Base-by-base conservation (phyloP, 2,888 invertebrate genomes). In the Lepidocyrtoides sp. region DNA sequence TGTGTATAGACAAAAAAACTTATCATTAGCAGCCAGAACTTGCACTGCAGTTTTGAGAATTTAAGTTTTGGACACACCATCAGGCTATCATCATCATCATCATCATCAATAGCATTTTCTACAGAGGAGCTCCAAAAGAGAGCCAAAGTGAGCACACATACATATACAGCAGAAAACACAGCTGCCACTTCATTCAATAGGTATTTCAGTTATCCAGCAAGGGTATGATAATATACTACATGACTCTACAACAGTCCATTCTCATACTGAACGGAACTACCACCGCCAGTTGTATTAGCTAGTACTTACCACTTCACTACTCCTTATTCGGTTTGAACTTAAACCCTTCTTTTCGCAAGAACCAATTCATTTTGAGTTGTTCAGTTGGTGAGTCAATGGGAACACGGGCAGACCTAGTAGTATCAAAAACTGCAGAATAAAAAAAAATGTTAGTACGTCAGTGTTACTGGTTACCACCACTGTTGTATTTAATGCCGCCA, bases 41-140 rank as follows among this genome's bases (percentile, higher is more conserved):
- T n/a, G 66, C 66, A 14, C n/a, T 29, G 32, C 29, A 66, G 29
- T 66, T 66, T 32, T 66, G 66, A 66, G 66, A n/a, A 7, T 66
- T 14, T n/a, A 32, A 32, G 54, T 23, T 51, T 51, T 23, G 26
- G 60, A 14, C 4, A 66, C 66, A 66, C 32, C n/a, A 66, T 32
- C 29, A 32, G 32, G 2, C 66, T 32, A 66, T 29, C 66, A 66
- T 66, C 14, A 32, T 60, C 51, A n/a, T 41, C 41, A n/a, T 8
- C 12, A 32, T 32, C 32, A 32, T n/a, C n/a, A n/a, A n/a, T n/a
- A n/a, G n/a, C 26, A 66, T 66, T 66, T 29, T 32, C n/a, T 32
- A 66, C 66, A 60, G 1, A 60, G 60, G 10, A 3, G 26, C n/a
- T n/a, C n/a, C n/a, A n/a, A n/a, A n/a, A n/a, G n/a, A n/a, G n/a